phyloP scores from a whole-genome alignment of 2,888 invertebrate genomes.

The Schrankia costaestrigalis region DNA sequence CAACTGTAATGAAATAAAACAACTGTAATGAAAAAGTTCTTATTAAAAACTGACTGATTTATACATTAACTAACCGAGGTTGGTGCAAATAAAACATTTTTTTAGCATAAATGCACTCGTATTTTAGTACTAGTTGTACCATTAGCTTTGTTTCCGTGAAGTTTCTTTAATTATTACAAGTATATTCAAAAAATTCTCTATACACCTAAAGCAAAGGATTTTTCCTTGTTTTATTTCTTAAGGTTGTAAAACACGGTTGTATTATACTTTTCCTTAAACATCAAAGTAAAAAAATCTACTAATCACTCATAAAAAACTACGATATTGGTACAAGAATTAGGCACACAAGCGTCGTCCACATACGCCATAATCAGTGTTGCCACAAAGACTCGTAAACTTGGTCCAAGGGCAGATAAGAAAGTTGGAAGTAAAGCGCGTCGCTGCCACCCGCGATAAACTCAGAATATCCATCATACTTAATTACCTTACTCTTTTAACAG shows the following conservation, averaged over 20 bases:
- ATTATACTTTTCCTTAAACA: too few species aligned
- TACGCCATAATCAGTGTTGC: conserved; percentile 45
- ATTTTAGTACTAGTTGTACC: not conserved
- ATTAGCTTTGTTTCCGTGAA: not conserved
- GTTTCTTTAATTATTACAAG: not conserved
- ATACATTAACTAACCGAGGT: too few species aligned
- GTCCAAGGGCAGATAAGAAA: conserved; percentile 58
- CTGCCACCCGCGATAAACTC: conserved; percentile 68
- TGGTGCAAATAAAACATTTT: too few species aligned
- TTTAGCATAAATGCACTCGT: too few species aligned
- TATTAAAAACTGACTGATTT: too few species aligned
- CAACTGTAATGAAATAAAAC: too few species aligned
- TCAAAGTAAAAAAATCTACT: not conserved
- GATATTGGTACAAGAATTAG: conserved; percentile 22
- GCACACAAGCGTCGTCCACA: conserved; percentile 28
- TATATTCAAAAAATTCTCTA: not conserved
- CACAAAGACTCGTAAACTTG: conserved; percentile 55
- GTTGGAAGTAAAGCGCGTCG: conserved; percentile 56
- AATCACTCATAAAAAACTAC: conserved; percentile 13
- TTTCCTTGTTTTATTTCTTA: not conserved
- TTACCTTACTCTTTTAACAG: conserved; percentile 72
- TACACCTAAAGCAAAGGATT: not conserved
- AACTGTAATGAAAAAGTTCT: too few species aligned
- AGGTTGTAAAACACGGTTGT: too few species aligned
- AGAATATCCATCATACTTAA: conserved; percentile 75